phyloP scores from a whole-genome alignment of 2,113 vertebrate genomes.

The Rhea americana region DNA sequence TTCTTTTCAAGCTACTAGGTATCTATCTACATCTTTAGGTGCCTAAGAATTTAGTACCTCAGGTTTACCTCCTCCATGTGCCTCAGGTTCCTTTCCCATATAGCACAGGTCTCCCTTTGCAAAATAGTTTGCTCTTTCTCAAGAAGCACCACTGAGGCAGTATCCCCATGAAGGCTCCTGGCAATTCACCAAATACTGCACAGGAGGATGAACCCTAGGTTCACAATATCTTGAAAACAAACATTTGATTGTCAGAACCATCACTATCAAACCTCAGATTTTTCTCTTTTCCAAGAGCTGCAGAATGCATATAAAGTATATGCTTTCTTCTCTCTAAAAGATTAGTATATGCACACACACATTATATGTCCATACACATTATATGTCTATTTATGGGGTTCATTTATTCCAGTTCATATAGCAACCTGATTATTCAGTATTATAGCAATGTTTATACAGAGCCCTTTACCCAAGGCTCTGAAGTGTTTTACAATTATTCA shows the following conservation, averaged over 20 bases:
- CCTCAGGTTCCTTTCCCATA: background rate
- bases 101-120: background rate
- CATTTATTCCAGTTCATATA: conserved; percentile 21
- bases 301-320: background rate
- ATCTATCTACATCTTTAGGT: accelerated
- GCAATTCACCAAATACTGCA: background rate
- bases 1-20: background rate
- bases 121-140: background rate
- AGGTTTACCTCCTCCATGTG: background rate
- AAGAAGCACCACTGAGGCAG: background rate
- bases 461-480: conserved; percentile 38
- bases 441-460: conserved; percentile 38
- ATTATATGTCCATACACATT: background rate
- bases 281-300: background rate
- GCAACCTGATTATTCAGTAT: conserved; percentile 30
- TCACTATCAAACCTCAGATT: background rate
- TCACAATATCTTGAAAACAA: background rate
- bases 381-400: background rate
- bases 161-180: background rate
- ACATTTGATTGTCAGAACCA: background rate
- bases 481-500: conserved; percentile 58
- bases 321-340: background rate
- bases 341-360: background rate
- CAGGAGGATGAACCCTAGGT: background rate
- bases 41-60: background rate